Evolutionary conservation across 2,113 vertebrate species (phyloP), one percentile per base, ranked within the genome.

Genomic region (Synodontis membranacea): DNA sequence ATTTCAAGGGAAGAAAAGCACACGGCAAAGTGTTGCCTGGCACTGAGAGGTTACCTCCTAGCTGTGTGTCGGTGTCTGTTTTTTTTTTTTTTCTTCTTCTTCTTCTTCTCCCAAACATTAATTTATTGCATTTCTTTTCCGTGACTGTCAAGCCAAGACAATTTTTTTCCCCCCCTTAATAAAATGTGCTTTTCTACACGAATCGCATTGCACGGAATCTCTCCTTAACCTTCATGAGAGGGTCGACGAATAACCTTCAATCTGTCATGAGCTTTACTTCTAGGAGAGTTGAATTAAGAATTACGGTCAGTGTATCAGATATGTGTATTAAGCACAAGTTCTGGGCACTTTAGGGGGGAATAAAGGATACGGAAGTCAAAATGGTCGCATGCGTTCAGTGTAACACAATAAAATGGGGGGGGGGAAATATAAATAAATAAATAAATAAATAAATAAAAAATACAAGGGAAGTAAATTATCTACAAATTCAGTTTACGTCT

Each of bases 211-310:
- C 70, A 87, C n/a, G n/a, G n/a, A n/a, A n/a, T n/a, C n/a, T n/a
- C n/a, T 88, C 89, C 84, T 89, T 89, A 85, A 85, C 62, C 72
- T 89, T 85, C 78, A 88, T 88, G 82, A 68, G 79, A 89, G 82
- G 86, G 89, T 90, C 87, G 86, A 90, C 87, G 84, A 34, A 84
- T 86, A 46, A n/a, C 74, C 75, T 56, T 75, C 50, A 87, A 87
- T 88, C 79, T 39, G 86, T 88, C 80, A 86, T 78, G 12, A 34
- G 42, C 23, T 34, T 56, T 28, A 58, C 25, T 78, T 82, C n/a
- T 66, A 52, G 44, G 50, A 72, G 56, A 66, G 34, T 70, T 82
- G 58, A 84, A 84, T 84, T 58, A 19, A 62, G 74, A 84, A 84
- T 84, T 58, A 19, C 52, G 74, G 42, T 25, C 75, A 74, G 60